A percentile compares a stretch with the other conserved stretches of the same genome.
phyloP scores from a whole-genome alignment of 2,113 vertebrate species.

The Apaloderma vittatum region DNA sequence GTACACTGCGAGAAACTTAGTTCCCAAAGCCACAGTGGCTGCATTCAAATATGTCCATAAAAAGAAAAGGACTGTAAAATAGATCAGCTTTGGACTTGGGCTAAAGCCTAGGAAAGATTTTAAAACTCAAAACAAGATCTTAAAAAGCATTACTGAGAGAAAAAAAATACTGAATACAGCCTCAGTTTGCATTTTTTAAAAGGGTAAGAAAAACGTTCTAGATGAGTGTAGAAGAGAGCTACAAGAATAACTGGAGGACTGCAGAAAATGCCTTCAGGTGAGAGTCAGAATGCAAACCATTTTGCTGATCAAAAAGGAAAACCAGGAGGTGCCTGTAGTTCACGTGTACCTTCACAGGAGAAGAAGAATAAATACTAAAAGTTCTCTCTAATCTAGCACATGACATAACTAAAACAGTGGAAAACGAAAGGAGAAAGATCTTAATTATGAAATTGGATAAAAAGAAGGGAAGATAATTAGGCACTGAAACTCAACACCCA shows the following conservation, averaged over 20 bases:
- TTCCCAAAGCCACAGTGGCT: background rate
- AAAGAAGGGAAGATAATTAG: background rate
- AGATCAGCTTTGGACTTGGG: background rate
- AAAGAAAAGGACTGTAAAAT: background rate
- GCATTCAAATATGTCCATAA: slow-evolving; percentile 8
- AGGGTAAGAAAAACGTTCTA: background rate
- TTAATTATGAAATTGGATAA: background rate
- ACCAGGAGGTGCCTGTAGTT: background rate
- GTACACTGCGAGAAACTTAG: background rate
- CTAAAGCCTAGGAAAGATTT: slow-evolving; percentile 1
- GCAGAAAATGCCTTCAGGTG: background rate
- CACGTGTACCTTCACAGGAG: background rate
- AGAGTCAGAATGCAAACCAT: background rate
- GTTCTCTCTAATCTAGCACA: background rate
- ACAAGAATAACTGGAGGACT: background rate
- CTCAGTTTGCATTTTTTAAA: background rate
- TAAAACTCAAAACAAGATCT: slow-evolving; percentile 9
- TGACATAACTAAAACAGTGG: background rate
- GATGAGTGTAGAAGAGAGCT: background rate
- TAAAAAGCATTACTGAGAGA: background rate
- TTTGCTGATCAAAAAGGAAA: background rate
- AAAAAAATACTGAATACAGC: background rate
- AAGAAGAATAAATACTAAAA: background rate
- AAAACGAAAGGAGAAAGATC: slow-evolving; percentile 3
- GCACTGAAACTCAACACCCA: background rate